phyloP scores from a whole-genome alignment of 2,113 vertebrate species.

The Pachyramphus minor region DNA sequence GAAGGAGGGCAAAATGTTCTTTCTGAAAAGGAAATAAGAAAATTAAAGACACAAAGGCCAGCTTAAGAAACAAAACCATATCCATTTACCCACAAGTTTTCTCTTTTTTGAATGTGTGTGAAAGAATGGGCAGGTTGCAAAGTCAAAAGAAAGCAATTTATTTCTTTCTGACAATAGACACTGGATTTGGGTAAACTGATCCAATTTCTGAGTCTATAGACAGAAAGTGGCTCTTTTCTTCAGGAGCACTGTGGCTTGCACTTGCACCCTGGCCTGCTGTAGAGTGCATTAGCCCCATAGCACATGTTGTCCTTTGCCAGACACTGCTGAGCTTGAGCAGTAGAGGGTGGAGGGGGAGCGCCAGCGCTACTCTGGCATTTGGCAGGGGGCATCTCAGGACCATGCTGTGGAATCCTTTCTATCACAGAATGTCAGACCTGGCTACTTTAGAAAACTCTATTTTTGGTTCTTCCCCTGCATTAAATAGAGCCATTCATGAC shows the following conservation, averaged over 20 bases:
- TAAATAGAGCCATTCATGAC: not conserved
- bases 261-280: not conserved
- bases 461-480: not conserved
- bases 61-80: slow-evolving; percentile 34
- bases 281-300: not conserved
- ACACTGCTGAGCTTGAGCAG: not conserved
- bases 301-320: not conserved
- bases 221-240: not conserved
- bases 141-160: not conserved
- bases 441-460: not conserved
- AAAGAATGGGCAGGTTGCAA: not conserved
- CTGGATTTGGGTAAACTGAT: not conserved
- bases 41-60: slow-evolving; percentile 24
- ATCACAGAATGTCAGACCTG: not conserved
- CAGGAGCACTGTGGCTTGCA: not conserved
- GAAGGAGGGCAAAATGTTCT: not conserved
- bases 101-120: not conserved
- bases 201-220: not conserved
- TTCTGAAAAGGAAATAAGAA: slow-evolving; percentile 20
- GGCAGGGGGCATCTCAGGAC: not conserved
- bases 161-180: not conserved
- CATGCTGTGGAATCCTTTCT: not conserved
- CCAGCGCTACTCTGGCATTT: fast-evolving
- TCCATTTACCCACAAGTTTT: not conserved
- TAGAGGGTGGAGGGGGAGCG: not conserved